A percentile compares a stretch with the other conserved stretches of the same genome.
Conservation (phyloP, 2,888 invertebrate genomes). For the Lycophotia porphyrea region DNA sequence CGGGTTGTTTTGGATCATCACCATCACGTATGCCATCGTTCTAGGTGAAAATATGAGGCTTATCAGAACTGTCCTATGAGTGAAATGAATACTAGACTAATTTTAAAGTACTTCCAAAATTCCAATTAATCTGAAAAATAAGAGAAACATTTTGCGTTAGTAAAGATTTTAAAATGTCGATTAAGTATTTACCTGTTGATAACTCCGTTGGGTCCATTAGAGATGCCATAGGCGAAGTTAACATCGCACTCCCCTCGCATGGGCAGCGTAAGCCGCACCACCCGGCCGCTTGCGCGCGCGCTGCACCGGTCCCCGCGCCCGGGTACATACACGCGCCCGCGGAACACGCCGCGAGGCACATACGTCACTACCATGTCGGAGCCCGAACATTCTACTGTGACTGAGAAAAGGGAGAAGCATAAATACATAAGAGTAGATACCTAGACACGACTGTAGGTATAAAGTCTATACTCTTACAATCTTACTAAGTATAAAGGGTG, state of each 20-base stretch:
- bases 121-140: too few relatives aligned
- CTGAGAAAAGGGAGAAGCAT: slow-evolving; percentile 82
- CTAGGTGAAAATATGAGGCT: slow-evolving; percentile 79
- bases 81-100: background rate
- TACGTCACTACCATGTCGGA: slow-evolving; percentile 92
- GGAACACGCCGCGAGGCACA: slow-evolving; percentile 91
- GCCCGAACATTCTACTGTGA: slow-evolving; percentile 94
- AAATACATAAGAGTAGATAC: background rate
- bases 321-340: slow-evolving; percentile 95
- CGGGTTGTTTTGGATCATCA: slow-evolving; percentile 95
- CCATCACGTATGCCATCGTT: slow-evolving; percentile 93
- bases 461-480: background rate
- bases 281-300: slow-evolving; percentile 83
- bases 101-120: too few relatives aligned
- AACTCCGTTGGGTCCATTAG: slow-evolving; percentile 83
- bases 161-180: background rate
- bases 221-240: slow-evolving; percentile 88
- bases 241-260: slow-evolving; percentile 91
- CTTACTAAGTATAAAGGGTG: too few relatives aligned
- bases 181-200: slow-evolving; percentile 82
- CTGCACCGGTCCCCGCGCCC: slow-evolving; percentile 94
- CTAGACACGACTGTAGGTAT: background rate
- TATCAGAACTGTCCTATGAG: background rate
- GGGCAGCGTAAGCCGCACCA: slow-evolving; percentile 91
- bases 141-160: background rate